Percentiles rank a stretch among this genome's conserved stretches.
These are phyloP conservation scores for Cephus pygmeus DNA, from an alignment of 2,888 invertebrate genomes.

Conservation along the genomic window DNA sequence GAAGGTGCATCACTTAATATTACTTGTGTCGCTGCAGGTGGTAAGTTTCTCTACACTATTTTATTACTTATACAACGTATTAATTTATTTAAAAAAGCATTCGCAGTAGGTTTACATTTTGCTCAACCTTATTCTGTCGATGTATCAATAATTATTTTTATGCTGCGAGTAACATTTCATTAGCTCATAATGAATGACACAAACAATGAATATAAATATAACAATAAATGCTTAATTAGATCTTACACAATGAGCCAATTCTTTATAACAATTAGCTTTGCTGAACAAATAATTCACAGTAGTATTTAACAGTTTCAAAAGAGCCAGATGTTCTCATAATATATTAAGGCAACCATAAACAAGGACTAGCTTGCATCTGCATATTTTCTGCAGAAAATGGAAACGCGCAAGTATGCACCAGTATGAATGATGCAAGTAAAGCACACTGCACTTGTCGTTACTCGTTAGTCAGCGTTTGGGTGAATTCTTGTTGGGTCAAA, in stretches of 20 bases:
- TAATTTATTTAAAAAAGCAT: not conserved
- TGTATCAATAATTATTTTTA: too few relatives aligned
- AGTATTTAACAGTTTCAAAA: not conserved
- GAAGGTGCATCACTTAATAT: conserved; percentile 85
- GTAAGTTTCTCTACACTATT: conserved; percentile 68
- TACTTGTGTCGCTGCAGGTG: conserved; percentile 87
- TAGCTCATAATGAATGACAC: too few relatives aligned
- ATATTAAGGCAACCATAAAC: not conserved
- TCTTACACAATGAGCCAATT: not conserved
- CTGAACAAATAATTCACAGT: not conserved
- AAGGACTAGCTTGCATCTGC: not conserved
- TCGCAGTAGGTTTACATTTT: not conserved
- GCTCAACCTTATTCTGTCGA: not conserved
- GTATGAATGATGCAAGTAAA: not conserved
- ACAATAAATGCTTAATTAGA: not conserved
- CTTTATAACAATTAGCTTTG: not conserved
- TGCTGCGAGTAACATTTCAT: too few relatives aligned
- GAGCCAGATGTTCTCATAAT: not conserved
- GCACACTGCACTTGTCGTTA: not conserved
- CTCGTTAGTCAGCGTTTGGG: not conserved
- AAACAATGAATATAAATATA: not conserved
- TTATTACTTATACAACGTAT: not conserved
- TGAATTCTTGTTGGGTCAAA: not conserved
- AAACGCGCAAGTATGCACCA: not conserved
- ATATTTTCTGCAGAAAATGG: not conserved